Base-by-base conservation (phyloP, 2,113 vertebrate genomes). In the Uropsilus gracilis region DNA sequence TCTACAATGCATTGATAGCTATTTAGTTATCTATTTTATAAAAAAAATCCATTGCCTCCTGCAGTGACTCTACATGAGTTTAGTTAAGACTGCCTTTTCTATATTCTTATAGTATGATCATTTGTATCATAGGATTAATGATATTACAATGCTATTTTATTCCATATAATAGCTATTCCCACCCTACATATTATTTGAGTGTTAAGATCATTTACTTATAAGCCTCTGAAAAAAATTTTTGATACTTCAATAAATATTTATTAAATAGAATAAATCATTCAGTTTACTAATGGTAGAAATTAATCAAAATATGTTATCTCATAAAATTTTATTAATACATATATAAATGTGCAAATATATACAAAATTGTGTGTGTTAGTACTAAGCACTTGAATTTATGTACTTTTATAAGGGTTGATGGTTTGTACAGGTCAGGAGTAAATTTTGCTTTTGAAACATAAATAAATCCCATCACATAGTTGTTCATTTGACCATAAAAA, bases 361-460 rank as follows among this genome's bases (percentile, higher is more conserved):
- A 42, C 8, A 90, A 84, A 75, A 30, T 61, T 30, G 28, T 28
- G 24, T 48, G 0, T 10, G 34, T 46, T 53, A 59, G 8, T 76
- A 2, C 6, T 69, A 1, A 69, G 24, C 72, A 46, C 17, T 75
- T 82, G 53, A 66, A 39, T 7, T n/a, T 57, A 30, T 37, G 8
- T 30, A 39, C 7, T 88, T 66, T 10, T 20, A 64, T 59, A 50
- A 22, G 20, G 34, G 17, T 28, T 72, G 84, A 61, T 72, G 42
- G 17, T 82, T 89, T 86, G 6, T 69, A 39, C 26, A 44, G 6
- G 14, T 86, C 7, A 69, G 17, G 22, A 7, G 6, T 85, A 73
- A 71, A 66, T 77, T 91, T 86, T 66, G 7, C n/a, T 72, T 86
- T 91, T 83, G 82, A 22, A 14, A 64, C 66, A 76, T 53, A 72